These are phyloP conservation scores for Drosophila barbarae DNA, from an alignment of 2,888 invertebrate genomes.

Conservation along the genomic window DNA sequence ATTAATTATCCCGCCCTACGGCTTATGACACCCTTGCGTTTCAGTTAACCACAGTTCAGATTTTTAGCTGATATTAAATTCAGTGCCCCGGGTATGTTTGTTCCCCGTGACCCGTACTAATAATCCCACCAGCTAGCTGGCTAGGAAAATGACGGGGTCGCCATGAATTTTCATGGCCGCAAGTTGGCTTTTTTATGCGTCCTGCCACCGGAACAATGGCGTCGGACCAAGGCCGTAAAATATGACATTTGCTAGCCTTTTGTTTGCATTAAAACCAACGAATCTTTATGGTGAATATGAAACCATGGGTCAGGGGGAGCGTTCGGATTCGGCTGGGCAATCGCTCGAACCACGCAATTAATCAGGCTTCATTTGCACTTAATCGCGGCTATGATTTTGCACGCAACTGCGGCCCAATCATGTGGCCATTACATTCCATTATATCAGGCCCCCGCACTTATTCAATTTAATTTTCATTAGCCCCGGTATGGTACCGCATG, in stretches of 20 bases:
- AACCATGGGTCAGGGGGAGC: background rate
- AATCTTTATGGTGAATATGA: conserved; percentile 24
- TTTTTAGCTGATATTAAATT: conserved; percentile 6
- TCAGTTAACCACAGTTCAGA: conserved; percentile 3
- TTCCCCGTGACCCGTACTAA: conserved; percentile 5
- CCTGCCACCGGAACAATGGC: conserved; percentile 49
- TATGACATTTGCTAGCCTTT: conserved; percentile 63
- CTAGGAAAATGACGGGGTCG: conserved; percentile 63
- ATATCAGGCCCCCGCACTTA: conserved; percentile 21
- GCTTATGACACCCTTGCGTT: background rate
- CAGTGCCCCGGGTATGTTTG: background rate
- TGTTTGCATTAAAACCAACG: conserved; percentile 54
- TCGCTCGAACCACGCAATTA: conserved; percentile 51
- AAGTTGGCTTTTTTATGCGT: conserved; percentile 44
- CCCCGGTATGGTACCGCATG: conserved; percentile 20
- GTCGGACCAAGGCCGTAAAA: conserved; percentile 43
- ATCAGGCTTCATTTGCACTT: conserved; percentile 72
- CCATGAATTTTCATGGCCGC: conserved; percentile 66
- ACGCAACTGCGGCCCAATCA: conserved; percentile 49
- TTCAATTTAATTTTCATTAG: conserved; percentile 59
- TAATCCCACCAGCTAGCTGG: conserved; percentile 15
- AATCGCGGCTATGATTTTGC: conserved; percentile 68
- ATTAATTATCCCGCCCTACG: background rate
- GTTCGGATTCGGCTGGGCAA: conserved; percentile 13
- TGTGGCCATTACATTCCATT: conserved; percentile 25